Evolutionary conservation across 2,113 vertebrate species (phyloP).

Genomic region (Amblyornis subalaris): DNA sequence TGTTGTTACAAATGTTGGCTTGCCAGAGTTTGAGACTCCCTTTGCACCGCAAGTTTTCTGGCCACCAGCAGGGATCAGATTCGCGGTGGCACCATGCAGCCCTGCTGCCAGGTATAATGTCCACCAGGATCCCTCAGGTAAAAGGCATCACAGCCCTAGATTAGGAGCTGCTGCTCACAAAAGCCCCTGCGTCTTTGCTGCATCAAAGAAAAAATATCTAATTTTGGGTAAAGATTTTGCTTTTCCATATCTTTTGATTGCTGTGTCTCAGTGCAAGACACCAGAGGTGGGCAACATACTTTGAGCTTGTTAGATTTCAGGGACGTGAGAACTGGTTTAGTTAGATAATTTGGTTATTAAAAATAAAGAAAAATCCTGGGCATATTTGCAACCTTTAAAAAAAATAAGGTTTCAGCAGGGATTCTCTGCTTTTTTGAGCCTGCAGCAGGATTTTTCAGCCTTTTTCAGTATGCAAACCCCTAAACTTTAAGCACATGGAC

Average conservation of each 20-base stretch:
- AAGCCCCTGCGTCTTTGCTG: background rate
- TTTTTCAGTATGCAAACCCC: background rate
- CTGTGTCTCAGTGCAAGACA: background rate
- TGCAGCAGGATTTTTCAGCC: background rate
- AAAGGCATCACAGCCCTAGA: background rate
- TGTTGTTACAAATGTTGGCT: background rate
- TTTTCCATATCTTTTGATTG: background rate
- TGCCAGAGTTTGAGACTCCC: background rate
- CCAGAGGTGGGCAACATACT: background rate
- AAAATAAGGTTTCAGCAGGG: background rate
- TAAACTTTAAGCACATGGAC: background rate
- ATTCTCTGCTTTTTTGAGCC: background rate
- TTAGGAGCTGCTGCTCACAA: background rate
- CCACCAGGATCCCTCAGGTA: background rate
- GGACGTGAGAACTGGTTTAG: background rate
- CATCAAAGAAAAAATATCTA: background rate
- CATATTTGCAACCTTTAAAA: background rate
- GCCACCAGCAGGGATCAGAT: background rate
- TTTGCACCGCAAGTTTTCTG: background rate
- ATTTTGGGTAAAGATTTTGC: background rate
- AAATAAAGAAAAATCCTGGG: background rate
- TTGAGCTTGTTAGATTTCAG: background rate
- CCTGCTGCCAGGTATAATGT: background rate
- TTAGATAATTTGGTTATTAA: background rate
- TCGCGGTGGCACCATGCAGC: accelerated